Evolutionary conservation across 2,113 vertebrate species (phyloP), one percentile per base, ranked within the genome.

Genomic region (Percina caprodes): DNA sequence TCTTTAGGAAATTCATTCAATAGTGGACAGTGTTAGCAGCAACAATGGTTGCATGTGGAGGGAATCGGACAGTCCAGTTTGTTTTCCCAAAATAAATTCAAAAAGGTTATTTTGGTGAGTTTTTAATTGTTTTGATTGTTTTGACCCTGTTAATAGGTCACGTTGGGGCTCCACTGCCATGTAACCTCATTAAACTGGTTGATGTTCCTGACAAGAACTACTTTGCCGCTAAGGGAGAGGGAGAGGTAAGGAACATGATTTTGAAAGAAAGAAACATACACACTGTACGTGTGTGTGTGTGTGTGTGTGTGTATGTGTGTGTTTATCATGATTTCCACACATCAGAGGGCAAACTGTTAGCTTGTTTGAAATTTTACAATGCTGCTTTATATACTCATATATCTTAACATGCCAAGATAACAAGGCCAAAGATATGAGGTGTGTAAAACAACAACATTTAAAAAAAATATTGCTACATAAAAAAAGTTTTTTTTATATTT

Each of bases 161-260:
- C 0, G 98, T 99, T 2, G 98, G 98, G 49, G 98, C 97, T 15
- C 98, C 98, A 12, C 88, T 99, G 79, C 98, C 98, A 18, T 99
- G 98, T 90, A 99, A 99, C 90, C 95, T 97, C 82, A 99, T 99
- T 92, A 99, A 94, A 93, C 94, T 99, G 75, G 94, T 97, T 46
- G 97, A 99, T 83, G 98, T 98, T 52, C 95, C 97, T 65, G 98
- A 99, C 77, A 96, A 99, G 93, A 99, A 99, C 94, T 99, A 99
- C 83, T 99, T 98, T 93, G 95, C 97, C 89, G 90, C 93, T 48
- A 97, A 98, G 93, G 97, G 97, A 92, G 97, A 99, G 87, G 98
- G 98, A 90, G 98, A 99, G 97, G 98, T 99, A 92, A 86, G 87
- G 10, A 60, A 26, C 48, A 0, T 7, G 6, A 48, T 48, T 24